These are phyloP conservation scores for Nannospalax galili DNA, from an alignment of 2,113 vertebrate species.

Conservation along the genomic window DNA sequence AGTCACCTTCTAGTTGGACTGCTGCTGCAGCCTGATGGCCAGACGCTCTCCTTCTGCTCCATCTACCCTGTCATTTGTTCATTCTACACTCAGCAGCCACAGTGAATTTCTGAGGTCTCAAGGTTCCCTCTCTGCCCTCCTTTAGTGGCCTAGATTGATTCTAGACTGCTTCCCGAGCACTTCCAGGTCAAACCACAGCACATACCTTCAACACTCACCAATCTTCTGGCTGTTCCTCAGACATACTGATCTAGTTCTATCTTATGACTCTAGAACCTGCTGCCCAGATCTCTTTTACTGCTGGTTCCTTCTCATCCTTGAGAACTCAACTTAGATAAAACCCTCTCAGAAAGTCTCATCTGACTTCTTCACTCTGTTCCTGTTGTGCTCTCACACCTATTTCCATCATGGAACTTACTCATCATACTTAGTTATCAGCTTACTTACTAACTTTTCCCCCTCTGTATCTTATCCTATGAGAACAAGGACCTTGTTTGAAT, in stretches of 20 bases:
- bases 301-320: not conserved
- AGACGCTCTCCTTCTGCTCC: not conserved
- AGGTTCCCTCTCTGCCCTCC: not conserved
- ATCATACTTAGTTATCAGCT: not conserved
- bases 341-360: not conserved
- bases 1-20: not conserved
- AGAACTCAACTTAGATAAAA: not conserved
- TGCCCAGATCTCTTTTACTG: not conserved
- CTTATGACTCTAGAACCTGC: not conserved
- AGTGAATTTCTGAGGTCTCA: not conserved
- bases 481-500: not conserved
- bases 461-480: not conserved
- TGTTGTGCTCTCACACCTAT: not conserved
- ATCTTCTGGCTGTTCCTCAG: not conserved
- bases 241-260: not conserved
- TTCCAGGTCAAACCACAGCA: not conserved
- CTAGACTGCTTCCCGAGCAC: not conserved
- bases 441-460: rapidly evolving
- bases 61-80: not conserved
- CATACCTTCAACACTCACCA: not conserved
- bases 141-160: not conserved
- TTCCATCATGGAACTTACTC: not conserved
- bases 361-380: not conserved
- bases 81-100: not conserved
- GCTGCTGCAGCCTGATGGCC: not conserved